Evolutionary conservation across 1,140 invertebrate genomes (phyloP).

Genomic region (Caerostris extrusa): DNA sequence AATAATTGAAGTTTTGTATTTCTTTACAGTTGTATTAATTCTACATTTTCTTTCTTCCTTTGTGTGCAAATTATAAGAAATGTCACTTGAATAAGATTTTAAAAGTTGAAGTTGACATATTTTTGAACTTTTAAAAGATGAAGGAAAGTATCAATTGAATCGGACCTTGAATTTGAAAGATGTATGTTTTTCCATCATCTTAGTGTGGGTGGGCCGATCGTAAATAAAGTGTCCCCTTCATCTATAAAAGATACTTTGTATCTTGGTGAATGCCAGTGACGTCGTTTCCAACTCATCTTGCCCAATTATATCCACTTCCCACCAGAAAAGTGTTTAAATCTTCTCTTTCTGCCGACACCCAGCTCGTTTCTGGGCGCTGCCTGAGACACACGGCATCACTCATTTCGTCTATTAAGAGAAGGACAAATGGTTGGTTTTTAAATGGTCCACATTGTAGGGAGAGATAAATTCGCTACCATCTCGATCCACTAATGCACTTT

Average conservation of each 20-base stretch:
- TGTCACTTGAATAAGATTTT: too few relatives aligned
- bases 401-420: background rate
- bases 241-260: background rate
- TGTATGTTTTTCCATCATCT: background rate
- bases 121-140: too few relatives aligned
- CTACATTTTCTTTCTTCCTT: too few relatives aligned
- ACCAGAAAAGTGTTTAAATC: background rate
- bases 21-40: too few relatives aligned
- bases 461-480: too few relatives aligned
- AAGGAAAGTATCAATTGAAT: too few relatives aligned
- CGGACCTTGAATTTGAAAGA: background rate
- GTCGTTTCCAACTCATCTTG: background rate
- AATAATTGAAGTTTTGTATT: too few relatives aligned
- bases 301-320: background rate
- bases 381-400: background rate
- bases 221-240: background rate
- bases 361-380: background rate
- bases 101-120: too few relatives aligned
- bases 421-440: too few relatives aligned
- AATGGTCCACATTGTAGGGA: too few relatives aligned
- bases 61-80: too few relatives aligned
- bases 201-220: conserved; percentile 11
- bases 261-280: background rate
- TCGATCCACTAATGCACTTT: too few relatives aligned
- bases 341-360: background rate